Evolutionary conservation across 2,113 vertebrate genomes (phyloP), one percentile per base, ranked within the genome.

Genomic region (Hyaena hyaena): DNA sequence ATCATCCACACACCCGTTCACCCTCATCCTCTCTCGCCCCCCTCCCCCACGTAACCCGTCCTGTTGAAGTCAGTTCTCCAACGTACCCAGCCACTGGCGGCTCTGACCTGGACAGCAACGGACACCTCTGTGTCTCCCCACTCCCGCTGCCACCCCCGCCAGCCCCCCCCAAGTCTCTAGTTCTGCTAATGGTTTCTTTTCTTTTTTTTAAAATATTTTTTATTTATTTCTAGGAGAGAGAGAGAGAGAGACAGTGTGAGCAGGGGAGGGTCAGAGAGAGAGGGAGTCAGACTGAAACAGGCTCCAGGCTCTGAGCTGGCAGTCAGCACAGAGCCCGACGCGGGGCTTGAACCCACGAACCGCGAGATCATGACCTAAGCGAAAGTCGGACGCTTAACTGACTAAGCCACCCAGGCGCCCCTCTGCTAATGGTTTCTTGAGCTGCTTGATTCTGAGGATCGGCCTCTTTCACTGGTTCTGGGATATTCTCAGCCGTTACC

Each of bases 91-190:
- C 53, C 66, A 12, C 93, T 0, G 0, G 7, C 14, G 50, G 65
- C 63, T 28, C 84, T 61, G 45, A 45, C 45, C 58, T 26, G 26
- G 45, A 86, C 0, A 1, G 26, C 23, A 33, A 23, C 8, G 15
- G 73, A 45, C 5, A 12, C n/a, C 85, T 61, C 76, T 5, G 4
- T 28, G 7, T 33, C 31, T 53, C 21, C 15, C 39, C 11, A 33
- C 6, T 1, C 5, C 16, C 24, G 3, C 12, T 19, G 2, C 23
- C 12, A 0, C 53, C 24, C 55, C 35, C 53, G 21, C 58, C 39
- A 2, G 2, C 39, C 39, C 39, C 39, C 39, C 66, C 15, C 5
- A 4, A n/a, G 73, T 80, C 73, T 86, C 39, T 7, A 39, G 17
- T 65, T 45, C 19, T 45, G 14, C 74, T 12, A 33, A 43, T 24